These are phyloP conservation scores for Heliconius hortense DNA, from an alignment of 2,888 invertebrate genomes.

Conservation along the genomic window DNA sequence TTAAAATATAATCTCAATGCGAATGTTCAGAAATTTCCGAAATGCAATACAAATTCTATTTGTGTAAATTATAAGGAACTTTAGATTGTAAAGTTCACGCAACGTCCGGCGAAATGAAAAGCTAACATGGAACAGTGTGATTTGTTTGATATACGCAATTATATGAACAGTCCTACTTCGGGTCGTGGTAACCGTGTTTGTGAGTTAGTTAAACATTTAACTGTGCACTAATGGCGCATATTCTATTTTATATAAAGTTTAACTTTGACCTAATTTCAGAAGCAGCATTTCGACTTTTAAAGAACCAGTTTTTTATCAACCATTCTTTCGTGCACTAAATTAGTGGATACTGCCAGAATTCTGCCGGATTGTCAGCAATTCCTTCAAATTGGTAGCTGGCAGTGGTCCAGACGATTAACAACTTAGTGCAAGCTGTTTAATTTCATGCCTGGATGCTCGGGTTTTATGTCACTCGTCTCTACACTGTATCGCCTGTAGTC, in stretches of 20 bases:
- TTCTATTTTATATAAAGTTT: conserved; percentile 23
- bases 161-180: conserved; percentile 5
- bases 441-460: conserved; percentile 67
- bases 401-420: conserved; percentile 70
- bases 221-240: conserved; percentile 15
- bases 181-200: conserved; percentile 12
- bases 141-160: conserved; percentile 22
- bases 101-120: conserved; percentile 15
- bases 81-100: conserved; percentile 15
- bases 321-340: conserved; percentile 40
- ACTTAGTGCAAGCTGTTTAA: conserved; percentile 70
- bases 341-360: conserved; percentile 45
- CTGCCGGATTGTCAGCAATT: conserved; percentile 60
- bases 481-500: conserved; percentile 23
- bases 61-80: neutral
- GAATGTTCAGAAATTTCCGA: neutral
- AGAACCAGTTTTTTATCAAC: conserved; percentile 27
- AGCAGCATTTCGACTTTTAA: conserved; percentile 14
- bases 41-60: conserved; percentile 4
- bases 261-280: conserved; percentile 17
- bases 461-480: conserved; percentile 45
- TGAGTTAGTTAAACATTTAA: conserved; percentile 21
- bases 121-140: conserved; percentile 19
- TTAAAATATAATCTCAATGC: neutral
- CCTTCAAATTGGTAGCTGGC: conserved; percentile 71